Percentiles rank a stretch among this genome's conserved stretches.
Conservation (phyloP, 2,888 invertebrate species). For the Exocentrus adspersus region DNA sequence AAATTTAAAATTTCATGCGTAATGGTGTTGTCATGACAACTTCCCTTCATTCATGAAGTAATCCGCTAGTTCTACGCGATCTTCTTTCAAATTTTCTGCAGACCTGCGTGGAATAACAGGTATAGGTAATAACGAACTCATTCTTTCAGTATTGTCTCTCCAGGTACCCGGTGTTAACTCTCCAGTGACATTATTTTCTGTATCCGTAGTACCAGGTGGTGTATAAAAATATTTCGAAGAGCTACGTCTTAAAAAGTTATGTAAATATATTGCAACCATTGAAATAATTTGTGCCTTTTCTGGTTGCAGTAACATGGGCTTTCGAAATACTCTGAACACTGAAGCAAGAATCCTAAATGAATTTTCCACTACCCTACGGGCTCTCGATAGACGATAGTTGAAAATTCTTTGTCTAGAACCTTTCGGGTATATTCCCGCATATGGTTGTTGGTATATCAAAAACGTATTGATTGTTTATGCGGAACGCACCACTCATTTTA, state of each 20-base stretch:
- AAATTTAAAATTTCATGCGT: no score
- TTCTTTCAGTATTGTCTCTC: not conserved
- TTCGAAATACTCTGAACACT: slow-evolving; percentile 36
- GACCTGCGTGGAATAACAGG: not conserved
- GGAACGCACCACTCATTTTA: no score
- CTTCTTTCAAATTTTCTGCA: not conserved
- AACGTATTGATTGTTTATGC: no score
- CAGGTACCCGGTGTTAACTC: not conserved
- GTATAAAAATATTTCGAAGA: not conserved
- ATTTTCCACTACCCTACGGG: slow-evolving; percentile 36
- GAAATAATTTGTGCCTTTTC: slow-evolving; percentile 21
- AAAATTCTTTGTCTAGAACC: slow-evolving; percentile 32
- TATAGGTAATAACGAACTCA: not conserved
- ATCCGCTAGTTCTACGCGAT: slow-evolving; percentile 7
- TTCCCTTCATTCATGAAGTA: no score
- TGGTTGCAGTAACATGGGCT: slow-evolving; percentile 35
- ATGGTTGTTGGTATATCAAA: no score
- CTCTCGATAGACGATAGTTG: slow-evolving; percentile 37
- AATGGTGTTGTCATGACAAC: no score
- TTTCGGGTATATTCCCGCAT: slow-evolving; percentile 25
- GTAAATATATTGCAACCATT: not conserved
- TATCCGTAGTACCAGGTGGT: not conserved
- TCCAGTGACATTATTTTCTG: not conserved
- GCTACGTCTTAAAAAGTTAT: not conserved
- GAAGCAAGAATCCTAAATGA: slow-evolving; percentile 36